Evolutionary conservation across 2,113 vertebrate species (phyloP).

Genomic region (Zosterops japonicus): DNA sequence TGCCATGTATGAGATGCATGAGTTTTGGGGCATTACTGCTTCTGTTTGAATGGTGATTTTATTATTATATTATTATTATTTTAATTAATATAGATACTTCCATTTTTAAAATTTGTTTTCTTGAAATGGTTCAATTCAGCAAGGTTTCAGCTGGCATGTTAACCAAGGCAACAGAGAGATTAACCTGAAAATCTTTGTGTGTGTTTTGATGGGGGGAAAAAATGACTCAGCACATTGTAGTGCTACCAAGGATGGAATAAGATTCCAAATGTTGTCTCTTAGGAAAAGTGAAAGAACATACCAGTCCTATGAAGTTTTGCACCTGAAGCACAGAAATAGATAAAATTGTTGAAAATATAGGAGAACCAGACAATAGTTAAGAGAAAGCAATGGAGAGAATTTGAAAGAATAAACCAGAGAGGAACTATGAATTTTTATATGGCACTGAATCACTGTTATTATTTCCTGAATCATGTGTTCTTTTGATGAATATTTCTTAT

Average conservation of each 20-base stretch:
- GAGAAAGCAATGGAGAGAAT: neutral
- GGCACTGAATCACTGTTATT: neutral
- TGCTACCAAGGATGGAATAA: neutral
- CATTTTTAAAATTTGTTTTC: neutral
- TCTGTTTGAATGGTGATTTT: neutral
- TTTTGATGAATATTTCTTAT: neutral
- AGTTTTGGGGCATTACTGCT: neutral
- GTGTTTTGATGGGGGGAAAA: neutral
- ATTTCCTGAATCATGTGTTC: neutral
- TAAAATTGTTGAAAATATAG: neutral
- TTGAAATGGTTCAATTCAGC: neutral
- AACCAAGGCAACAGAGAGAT: neutral
- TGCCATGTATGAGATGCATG: accelerated
- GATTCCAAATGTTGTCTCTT: neutral
- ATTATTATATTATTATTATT: neutral
- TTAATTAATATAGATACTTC: neutral
- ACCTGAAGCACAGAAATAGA: neutral
- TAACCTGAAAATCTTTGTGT: neutral
- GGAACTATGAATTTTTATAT: neutral
- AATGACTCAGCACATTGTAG: neutral
- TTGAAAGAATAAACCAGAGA: neutral
- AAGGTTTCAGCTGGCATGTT: neutral
- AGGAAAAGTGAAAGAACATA: neutral
- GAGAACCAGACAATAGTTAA: neutral
- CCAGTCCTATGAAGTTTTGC: neutral